Base-by-base conservation (phyloP, 2,888 invertebrate species). In the Microdon myrmicae region DNA sequence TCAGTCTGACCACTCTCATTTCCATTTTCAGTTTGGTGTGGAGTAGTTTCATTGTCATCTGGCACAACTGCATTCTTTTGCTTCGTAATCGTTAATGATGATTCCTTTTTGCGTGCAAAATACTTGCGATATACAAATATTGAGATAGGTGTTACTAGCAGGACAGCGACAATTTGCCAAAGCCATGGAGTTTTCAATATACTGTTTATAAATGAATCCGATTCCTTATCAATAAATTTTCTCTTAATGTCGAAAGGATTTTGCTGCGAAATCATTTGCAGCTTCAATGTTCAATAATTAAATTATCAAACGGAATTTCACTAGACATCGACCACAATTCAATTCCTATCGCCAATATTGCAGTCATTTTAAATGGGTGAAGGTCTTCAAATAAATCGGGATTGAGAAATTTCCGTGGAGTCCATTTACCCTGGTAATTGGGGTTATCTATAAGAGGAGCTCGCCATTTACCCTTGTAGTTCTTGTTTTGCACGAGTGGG, bases 291-390 rank as follows among this genome's bases (percentile, higher is more conserved):
- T 89, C 90, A 55, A 99, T 84, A 59, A 99, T 83, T 47, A 99
- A 83, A 81, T 98, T 98, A 82, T 99, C 99, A 81, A 99, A 99
- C 53, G 94, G 82, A 71, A 99, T 92, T 72, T 88, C 86, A 61
- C 92, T 90, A 0, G 95, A 94, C 96, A 99, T 98, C 3, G 98
- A 96, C 99, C 99, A 99, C 67, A 99, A 82, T 80, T 99, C 99
- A 77, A 99, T 88, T 10, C 98, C 99, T 47, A 99, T 83, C 12
- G 97, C 96, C 74, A 86, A 85, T 96, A 96, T 90, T 19, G 94
- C 84, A 9, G 89, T 87, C 92, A 96, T 92, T 73, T 83, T 85
- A 83, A 90, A 96, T n/a, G 97, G 96, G 48, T 89, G 82, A 23
- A 88, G 85, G 79, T 97, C 97, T 74, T 90, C 90, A 81, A 92